These are phyloP conservation scores for Synergus umbraculus DNA, from an alignment of 2,888 invertebrate genomes.

Conservation along the genomic window DNA sequence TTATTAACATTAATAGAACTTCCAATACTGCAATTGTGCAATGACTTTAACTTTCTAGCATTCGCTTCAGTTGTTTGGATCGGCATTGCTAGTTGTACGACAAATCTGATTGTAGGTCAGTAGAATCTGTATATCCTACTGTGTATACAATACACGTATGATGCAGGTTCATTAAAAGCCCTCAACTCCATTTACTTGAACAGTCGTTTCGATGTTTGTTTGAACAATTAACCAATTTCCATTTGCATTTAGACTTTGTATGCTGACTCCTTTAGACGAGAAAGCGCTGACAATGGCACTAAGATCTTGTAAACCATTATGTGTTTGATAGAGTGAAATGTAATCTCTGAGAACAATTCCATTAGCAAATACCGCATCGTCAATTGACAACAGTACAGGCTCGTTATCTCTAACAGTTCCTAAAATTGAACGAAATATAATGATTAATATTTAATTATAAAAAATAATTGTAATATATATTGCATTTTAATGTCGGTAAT, in stretches of 20 bases:
- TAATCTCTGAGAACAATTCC: slow-evolving; percentile 70
- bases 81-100: neutral
- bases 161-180: slow-evolving; percentile 55
- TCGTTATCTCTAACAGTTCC: slow-evolving; percentile 73
- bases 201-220: slow-evolving; percentile 58
- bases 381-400: slow-evolving; percentile 71
- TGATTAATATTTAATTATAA: slow-evolving; percentile 23
- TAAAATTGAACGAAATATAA: slow-evolving; percentile 53
- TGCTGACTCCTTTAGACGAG: slow-evolving; percentile 63
- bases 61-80: neutral
- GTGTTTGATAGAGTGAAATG: slow-evolving; percentile 65
- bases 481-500: slow-evolving; percentile 32
- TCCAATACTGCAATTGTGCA: neutral
- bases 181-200: slow-evolving; percentile 63
- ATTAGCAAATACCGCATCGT: slow-evolving; percentile 71
- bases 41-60: neutral
- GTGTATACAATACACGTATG: neutral
- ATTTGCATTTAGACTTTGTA: slow-evolving; percentile 69
- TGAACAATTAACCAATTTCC: slow-evolving; percentile 74
- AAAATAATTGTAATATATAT: neutral
- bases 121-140: neutral
- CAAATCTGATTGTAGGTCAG: neutral
- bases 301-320: slow-evolving; percentile 62
- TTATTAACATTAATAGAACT: too few species aligned
- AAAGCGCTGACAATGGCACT: slow-evolving; percentile 70